Conservation (phyloP, 2,888 invertebrate genomes). For the Meteorus colon region DNA sequence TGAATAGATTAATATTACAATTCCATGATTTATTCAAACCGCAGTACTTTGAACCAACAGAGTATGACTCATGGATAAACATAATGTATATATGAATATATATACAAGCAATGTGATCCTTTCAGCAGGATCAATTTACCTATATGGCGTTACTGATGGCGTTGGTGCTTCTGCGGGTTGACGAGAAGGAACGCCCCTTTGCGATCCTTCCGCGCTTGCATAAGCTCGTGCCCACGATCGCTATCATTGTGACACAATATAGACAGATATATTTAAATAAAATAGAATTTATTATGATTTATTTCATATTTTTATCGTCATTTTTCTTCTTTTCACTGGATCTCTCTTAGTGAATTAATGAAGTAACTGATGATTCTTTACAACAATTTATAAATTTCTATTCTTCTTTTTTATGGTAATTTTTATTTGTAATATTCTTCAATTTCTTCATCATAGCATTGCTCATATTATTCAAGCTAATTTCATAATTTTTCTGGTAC, state of each 20-base stretch:
- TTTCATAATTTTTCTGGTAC: no score
- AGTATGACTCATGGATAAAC: constrained; percentile 22
- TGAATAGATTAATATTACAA: neutral
- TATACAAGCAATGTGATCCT: constrained; percentile 25
- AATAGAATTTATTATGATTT: no score
- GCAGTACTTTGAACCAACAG: neutral
- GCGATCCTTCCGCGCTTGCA: constrained; percentile 46
- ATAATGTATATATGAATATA: neutral
- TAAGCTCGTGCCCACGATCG: constrained; percentile 39
- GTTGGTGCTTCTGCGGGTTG: constrained; percentile 22
- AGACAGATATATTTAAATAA: neutral
- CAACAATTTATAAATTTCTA: no score
- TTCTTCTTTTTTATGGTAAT: no score
- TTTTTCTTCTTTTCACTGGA: no score
- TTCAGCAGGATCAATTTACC: constrained; percentile 40
- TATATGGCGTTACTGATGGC: constrained; percentile 36
- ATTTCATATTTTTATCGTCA: no score
- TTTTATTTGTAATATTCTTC: no score
- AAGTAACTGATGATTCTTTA: no score
- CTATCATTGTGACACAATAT: constrained; percentile 32
- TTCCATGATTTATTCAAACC: constrained; percentile 1
- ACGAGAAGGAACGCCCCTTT: constrained; percentile 18
- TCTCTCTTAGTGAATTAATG: no score
- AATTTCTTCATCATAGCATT: no score
- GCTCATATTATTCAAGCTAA: no score